Conservation (phyloP, 2,113 vertebrate genomes). For the Melanotaenia duboulayi region DNA sequence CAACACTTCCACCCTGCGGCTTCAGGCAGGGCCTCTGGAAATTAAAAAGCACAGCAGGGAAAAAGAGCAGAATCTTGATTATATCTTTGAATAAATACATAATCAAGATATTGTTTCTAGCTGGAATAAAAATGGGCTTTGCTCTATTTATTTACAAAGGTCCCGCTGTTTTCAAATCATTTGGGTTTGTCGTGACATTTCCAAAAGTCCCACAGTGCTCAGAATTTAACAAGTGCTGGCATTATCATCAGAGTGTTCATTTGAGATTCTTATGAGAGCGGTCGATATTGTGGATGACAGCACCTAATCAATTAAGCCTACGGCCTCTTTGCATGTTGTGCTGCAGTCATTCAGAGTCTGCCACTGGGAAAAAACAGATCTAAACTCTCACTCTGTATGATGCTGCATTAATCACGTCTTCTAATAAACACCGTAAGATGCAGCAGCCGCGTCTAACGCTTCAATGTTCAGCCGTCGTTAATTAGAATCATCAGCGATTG, state of each 20-base stretch:
- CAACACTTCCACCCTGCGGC: slow-evolving; percentile 15
- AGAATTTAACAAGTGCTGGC: slow-evolving; percentile 51
- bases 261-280: slow-evolving; percentile 51
- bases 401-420: slow-evolving; percentile 55
- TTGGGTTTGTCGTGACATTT: slow-evolving; percentile 58
- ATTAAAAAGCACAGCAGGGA: slow-evolving; percentile 28
- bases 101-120: slow-evolving; percentile 23
- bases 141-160: slow-evolving; percentile 37
- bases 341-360: slow-evolving; percentile 28
- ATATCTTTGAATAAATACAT: slow-evolving; percentile 20
- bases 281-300: slow-evolving; percentile 37
- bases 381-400: slow-evolving; percentile 1
- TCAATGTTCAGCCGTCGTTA: slow-evolving; percentile 58
- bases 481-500: slow-evolving; percentile 68
- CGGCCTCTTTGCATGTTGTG: slow-evolving; percentile 10
- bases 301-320: slow-evolving; percentile 58
- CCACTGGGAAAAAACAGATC: neutral
- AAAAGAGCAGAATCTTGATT: slow-evolving; percentile 5
- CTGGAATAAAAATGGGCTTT: slow-evolving; percentile 26
- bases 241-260: slow-evolving; percentile 52
- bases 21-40: slow-evolving; percentile 8
- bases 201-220: slow-evolving; percentile 43
- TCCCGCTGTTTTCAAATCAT: slow-evolving; percentile 30
- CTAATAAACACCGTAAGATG: slow-evolving; percentile 50
- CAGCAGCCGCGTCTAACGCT: slow-evolving; percentile 5